A percentile compares a stretch with the other conserved stretches of the same genome.
Conservation (phyloP, 2,888 invertebrate genomes). For the Protonemura montana region DNA sequence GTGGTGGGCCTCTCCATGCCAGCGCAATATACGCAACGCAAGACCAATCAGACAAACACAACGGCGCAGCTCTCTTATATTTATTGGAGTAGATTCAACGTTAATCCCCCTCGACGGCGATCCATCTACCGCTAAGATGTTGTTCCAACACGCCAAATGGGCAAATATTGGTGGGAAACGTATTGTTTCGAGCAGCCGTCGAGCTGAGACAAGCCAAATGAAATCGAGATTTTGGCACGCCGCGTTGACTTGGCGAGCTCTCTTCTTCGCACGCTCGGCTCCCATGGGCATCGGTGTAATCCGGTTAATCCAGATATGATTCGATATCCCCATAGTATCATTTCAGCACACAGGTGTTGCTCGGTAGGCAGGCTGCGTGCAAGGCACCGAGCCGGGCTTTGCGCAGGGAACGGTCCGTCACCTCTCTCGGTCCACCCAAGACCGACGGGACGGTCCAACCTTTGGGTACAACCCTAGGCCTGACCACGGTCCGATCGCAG, state of each 20-base stretch:
- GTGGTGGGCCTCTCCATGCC: too few species aligned
- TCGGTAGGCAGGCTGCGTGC: not conserved
- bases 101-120: constrained; percentile 27
- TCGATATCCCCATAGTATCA: constrained; percentile 31
- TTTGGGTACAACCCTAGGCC: too few species aligned
- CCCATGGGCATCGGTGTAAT: constrained; percentile 40
- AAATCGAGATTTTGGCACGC: constrained; percentile 34
- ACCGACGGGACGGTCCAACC: too few species aligned
- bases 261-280: not conserved
- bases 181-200: constrained; percentile 12
- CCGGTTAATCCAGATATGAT: constrained; percentile 42
- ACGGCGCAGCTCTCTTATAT: constrained; percentile 4
- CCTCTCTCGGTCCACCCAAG: too few species aligned
- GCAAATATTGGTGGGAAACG: constrained; percentile 25
- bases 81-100: constrained; percentile 18
- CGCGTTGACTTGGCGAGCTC: not conserved
- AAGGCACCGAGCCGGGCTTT: too few species aligned
- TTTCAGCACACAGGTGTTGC: not conserved
- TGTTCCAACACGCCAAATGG: constrained; percentile 1
- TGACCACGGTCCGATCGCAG: not conserved
- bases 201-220: constrained; percentile 16
- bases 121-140: constrained; percentile 17
- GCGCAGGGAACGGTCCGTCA: not conserved
- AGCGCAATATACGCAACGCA: too few species aligned
- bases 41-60: not conserved